Evolutionary conservation across 1,140 invertebrate species (phyloP).

Genomic region (Rhopalosiphum maidis): DNA sequence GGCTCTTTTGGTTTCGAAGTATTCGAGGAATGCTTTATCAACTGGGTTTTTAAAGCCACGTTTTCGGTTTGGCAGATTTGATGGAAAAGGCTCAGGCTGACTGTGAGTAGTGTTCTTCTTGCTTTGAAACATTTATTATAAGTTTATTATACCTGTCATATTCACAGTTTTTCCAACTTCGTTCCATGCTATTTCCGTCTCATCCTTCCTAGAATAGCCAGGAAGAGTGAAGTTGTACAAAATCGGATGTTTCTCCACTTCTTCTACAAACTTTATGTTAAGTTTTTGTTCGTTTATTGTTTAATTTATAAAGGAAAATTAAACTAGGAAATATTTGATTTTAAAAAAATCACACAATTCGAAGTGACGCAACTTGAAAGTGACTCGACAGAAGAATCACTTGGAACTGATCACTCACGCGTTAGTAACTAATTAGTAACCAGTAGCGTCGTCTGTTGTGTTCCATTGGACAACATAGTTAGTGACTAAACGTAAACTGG

Average conservation of each 20-base stretch:
- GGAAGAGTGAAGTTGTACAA: neutral
- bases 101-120: neutral
- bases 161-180: constrained; percentile 1
- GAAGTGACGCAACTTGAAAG: neutral
- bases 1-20: neutral
- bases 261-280: neutral
- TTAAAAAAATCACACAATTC: neutral
- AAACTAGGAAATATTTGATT: neutral
- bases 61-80: neutral
- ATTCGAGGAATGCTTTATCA: neutral
- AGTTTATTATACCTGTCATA: too few species aligned
- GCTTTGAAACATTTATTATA: neutral
- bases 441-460: neutral
- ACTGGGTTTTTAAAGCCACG: neutral
- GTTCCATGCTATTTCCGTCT: constrained; percentile 1
- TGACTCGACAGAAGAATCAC: neutral
- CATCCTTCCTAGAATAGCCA: neutral
- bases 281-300: neutral
- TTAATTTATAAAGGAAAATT: neutral
- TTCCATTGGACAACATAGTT: neutral
- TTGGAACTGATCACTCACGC: neutral
- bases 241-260: neutral
- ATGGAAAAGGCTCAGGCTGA: neutral
- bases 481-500: neutral
- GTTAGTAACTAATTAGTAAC: neutral